Evolutionary conservation across 2,113 vertebrate genomes (phyloP), one percentile per base, ranked within the genome.

Genomic region (Pachyramphus minor): DNA sequence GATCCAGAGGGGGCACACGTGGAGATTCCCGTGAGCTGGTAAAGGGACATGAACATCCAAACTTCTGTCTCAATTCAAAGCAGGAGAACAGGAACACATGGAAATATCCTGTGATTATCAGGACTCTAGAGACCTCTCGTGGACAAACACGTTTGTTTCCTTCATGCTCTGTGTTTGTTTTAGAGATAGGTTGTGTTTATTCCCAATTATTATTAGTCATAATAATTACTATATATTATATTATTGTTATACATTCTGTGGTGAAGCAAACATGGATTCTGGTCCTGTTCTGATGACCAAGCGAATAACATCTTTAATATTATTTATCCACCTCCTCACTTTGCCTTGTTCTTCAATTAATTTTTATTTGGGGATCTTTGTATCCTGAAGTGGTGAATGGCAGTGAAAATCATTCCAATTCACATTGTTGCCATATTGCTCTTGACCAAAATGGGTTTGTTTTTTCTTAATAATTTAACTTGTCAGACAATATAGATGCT

Each of bases 61-160:
- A 82, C 2, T 12, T n/a, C 49, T 3, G 0, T 39, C 25, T n/a
- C 8, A 1, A 47, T 53, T 68, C 41, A 28, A 24, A 66, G 64
- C 76, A 67, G 91, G 42, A 47, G 27, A 58, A 53, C 19, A 7
- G 37, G 33, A 52, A 47, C 11, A 20, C 5, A 0, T 10, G 47
- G 49, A n/a, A 49, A 62, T 44, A 42, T 11, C 42, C 58, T n/a
- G 87, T 50, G 75, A 83, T 94, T 96, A 12, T 42, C 47, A 87
- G 86, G 95, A 47, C 91, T 95, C 95, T 93, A 67, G 97, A 97
- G 97, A 97, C 97, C 97, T 93, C 95, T 97, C 79, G 93, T 97
- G 97, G 97, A 96, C 96, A 96, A 95, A 84, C 44, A 78, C 42
- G 17, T 66, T 52, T 89, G 58, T 47, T 84, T 78, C 72, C 58